Base-by-base conservation (phyloP, 2,888 invertebrate species). In the Mesoligia furuncula region DNA sequence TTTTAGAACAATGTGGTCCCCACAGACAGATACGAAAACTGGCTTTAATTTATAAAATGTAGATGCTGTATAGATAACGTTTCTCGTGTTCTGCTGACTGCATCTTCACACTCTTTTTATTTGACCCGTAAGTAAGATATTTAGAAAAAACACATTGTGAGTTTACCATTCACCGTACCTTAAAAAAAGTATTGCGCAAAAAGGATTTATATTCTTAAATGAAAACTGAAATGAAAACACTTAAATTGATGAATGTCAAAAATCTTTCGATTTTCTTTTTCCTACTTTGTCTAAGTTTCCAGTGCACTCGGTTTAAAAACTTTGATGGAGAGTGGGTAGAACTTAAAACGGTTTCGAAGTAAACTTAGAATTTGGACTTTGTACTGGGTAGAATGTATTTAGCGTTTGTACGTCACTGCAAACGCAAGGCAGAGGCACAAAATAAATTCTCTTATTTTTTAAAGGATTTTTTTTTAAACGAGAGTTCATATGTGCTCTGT, bases 361-460 rank as follows among this genome's bases (percentile, higher is more conserved):
- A 8, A 66, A 66, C 57, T 51, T 57, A 24, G 57, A 77, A 83
- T 83, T 83, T 77, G 42, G 57, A 80, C 68, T 83, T 77, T 59
- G 64, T 69, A 68, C 68, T 68, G 64, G 42, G 24, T 69, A 59
- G 17, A 27, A 78, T 51, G 11, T 51, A 77, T 45, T 82, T 68
- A 48, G 48, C 39, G 48, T 76, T 82, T 51, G 3, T 31, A 68
- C 62, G 62, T 80, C 62, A 68, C 48, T 48, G 45, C 31, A 75
- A 68, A 48, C 1, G n/a, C 31, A 82, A 82, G 77, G 31, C 17
- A 59, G n/a, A 15, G 39, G 15, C 20, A 57, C 51, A 42, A 24
- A 59, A 42, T 36, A 66, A 42, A 24, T 13, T 36, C n/a, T 13
- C 17, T 9, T 57, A 54, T 39, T 75, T 75, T 73, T 24, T 6